These are phyloP conservation scores for Plectropomus leopardus DNA, from an alignment of 2,113 vertebrate species.

Conservation along the genomic window DNA sequence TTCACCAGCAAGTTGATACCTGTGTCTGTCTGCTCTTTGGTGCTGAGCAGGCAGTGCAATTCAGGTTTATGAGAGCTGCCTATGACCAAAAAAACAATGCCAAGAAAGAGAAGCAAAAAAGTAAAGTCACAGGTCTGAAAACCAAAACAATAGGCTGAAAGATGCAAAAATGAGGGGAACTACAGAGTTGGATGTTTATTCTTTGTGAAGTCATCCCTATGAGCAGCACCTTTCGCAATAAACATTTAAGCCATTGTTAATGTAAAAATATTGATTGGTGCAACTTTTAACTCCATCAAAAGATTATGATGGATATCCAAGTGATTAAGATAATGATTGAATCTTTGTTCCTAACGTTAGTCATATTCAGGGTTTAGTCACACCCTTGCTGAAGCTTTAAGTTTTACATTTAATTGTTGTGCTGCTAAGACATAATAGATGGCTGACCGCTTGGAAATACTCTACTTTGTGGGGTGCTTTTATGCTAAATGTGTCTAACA, in stretches of 20 bases:
- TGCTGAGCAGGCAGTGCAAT: neutral
- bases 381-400: neutral
- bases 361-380: conserved; percentile 28
- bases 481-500: neutral
- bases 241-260: neutral
- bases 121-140: neutral
- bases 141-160: neutral
- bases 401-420: neutral
- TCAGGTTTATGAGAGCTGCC: too few relatives aligned
- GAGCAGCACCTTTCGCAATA: too few relatives aligned
- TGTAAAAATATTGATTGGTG: neutral
- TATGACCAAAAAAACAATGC: too few relatives aligned
- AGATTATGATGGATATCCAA: neutral
- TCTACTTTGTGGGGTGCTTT: neutral
- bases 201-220: too few relatives aligned
- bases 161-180: neutral
- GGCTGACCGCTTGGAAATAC: neutral
- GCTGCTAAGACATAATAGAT: neutral
- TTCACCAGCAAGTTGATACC: neutral
- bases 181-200: too few relatives aligned
- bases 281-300: neutral
- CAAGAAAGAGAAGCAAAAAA: neutral
- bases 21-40: neutral
- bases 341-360: conserved; percentile 8
- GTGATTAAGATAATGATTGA: conserved; percentile 1